Evolutionary conservation across 2,113 vertebrate genomes (phyloP).

Genomic region (Steatornis caripensis): DNA sequence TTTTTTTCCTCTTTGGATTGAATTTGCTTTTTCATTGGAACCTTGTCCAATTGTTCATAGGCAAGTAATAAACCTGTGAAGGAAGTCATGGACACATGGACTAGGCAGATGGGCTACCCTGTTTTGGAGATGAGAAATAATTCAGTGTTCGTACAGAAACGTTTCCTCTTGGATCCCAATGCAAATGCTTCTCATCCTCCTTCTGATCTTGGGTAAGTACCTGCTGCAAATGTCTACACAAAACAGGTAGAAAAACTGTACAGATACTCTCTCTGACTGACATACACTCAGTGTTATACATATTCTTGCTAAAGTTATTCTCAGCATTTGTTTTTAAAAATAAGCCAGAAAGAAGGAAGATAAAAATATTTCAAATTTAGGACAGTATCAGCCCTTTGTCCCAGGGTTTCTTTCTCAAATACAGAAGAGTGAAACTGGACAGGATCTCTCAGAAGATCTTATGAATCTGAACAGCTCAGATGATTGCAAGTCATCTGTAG

Average conservation of each 20-base stretch:
- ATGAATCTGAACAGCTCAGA: neutral
- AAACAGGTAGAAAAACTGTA: neutral
- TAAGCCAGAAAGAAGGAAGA: neutral
- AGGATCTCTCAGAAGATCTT: neutral
- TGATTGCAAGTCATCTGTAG: neutral
- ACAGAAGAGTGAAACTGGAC: neutral
- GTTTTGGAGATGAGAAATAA: slow-evolving; percentile 69
- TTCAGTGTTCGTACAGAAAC: slow-evolving; percentile 74
- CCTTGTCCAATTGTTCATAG: slow-evolving; percentile 60
- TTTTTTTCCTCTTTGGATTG: neutral
- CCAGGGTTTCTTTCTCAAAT: neutral
- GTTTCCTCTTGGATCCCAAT: slow-evolving; percentile 87
- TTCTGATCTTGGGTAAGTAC: slow-evolving; percentile 76
- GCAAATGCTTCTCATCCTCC: slow-evolving; percentile 77
- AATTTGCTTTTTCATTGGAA: neutral
- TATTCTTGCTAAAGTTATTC: neutral
- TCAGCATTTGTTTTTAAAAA: neutral
- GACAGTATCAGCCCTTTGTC: neutral
- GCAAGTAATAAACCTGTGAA: slow-evolving; percentile 79
- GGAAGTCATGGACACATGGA: slow-evolving; percentile 96
- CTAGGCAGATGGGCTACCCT: slow-evolving; percentile 95
- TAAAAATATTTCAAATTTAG: neutral
- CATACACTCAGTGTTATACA: neutral
- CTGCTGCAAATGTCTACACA: neutral
- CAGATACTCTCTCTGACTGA: neutral